phyloP scores from a whole-genome alignment of 2,797 vertebrate genomes.

The Chrysocyon brachyurus region DNA sequence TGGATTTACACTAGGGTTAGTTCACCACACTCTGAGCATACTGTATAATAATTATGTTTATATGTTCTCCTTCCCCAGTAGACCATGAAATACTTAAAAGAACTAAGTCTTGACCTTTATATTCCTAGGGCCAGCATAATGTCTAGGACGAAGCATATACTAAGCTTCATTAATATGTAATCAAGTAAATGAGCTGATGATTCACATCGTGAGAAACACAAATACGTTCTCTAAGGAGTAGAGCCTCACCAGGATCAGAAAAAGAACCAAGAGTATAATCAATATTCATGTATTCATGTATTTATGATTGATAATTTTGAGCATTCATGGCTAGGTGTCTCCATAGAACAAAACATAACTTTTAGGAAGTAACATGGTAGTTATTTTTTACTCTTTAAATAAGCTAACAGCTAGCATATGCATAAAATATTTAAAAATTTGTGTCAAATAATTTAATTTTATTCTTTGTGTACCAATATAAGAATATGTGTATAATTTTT shows the following conservation, averaged over 20 bases:
- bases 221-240: background rate
- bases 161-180: background rate
- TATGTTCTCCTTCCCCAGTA: background rate
- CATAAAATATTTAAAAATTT: constrained; percentile 22
- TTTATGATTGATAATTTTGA: constrained; percentile 6
- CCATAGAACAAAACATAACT: constrained; percentile 21
- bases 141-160: background rate
- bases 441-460: background rate
- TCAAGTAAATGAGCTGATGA: background rate
- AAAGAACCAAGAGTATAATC: background rate
- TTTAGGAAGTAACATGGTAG: background rate
- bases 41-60: background rate
- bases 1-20: background rate
- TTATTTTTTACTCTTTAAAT: constrained; percentile 42
- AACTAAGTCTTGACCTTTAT: background rate
- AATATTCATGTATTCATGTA: background rate
- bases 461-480: constrained; percentile 49
- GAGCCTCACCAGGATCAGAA: background rate
- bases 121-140: background rate
- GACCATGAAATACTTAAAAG: constrained; percentile 7
- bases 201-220: background rate
- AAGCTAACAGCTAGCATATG: background rate
- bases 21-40: background rate
- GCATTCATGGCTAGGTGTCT: background rate
- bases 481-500: constrained; percentile 50